phyloP scores from a whole-genome alignment of 2,113 vertebrate species.

The Grammomys dolichurus region DNA sequence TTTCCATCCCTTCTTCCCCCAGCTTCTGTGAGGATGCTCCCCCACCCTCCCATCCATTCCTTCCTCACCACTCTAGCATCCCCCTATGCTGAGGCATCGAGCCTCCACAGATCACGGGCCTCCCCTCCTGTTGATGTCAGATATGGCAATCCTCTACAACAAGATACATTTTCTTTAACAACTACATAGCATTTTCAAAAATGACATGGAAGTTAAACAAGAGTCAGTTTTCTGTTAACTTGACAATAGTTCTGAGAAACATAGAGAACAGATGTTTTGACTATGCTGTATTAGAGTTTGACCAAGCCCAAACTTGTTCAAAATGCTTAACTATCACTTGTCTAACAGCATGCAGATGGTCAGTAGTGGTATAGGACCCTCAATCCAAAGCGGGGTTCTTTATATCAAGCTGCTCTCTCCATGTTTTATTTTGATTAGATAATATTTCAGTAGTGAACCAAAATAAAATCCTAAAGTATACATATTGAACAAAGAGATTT shows the following conservation, averaged over 20 bases:
- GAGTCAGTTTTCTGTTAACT: background rate
- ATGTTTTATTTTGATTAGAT: background rate
- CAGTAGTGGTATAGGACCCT: background rate
- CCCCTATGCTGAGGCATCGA: no score
- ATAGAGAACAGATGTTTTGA: background rate
- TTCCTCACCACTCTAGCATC: no score
- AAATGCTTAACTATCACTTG: background rate
- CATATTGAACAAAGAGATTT: background rate
- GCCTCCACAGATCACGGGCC: no score
- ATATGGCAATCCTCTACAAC: no score
- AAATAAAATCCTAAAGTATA: constrained; percentile 12
- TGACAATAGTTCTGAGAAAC: background rate
- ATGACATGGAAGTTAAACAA: background rate
- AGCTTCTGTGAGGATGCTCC: no score
- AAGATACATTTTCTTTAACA: constrained; percentile 17
- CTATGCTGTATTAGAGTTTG: background rate
- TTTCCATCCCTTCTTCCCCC: no score
- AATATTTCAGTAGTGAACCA: background rate
- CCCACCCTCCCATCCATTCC: no score
- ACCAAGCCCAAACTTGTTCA: constrained; percentile 9
- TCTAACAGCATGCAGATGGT: background rate
- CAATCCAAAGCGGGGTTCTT: background rate
- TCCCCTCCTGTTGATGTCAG: no score
- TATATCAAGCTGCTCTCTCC: background rate
- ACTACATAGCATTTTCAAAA: background rate